Percentiles rank a stretch among this genome's conserved stretches.
Conservation (phyloP, 1,140 invertebrate species). For the Drosophila kikkawai region DNA sequence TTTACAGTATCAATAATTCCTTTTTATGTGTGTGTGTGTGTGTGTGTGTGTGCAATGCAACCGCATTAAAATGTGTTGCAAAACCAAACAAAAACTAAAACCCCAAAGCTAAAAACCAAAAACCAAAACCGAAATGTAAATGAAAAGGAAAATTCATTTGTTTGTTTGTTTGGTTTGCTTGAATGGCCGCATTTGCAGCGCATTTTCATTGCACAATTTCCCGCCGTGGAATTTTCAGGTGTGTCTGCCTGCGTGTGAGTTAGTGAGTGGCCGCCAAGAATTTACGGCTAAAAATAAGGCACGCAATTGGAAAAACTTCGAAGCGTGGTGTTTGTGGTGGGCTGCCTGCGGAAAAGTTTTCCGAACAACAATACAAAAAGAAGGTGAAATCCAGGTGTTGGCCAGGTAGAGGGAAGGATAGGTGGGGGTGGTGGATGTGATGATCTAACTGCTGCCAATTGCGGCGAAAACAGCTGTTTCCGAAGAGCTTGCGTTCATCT, state of each 20-base stretch:
- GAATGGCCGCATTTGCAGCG: slow-evolving; percentile 38
- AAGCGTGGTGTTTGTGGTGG: slow-evolving; percentile 21
- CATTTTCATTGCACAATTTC: slow-evolving; percentile 49
- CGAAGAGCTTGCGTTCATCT: slow-evolving; percentile 48
- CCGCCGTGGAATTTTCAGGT: slow-evolving; percentile 42
- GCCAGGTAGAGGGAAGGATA: neutral
- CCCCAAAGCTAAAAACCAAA: slow-evolving; percentile 18
- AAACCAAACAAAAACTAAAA: slow-evolving; percentile 27
- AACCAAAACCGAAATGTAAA: slow-evolving; percentile 36
- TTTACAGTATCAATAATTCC: slow-evolving; percentile 10
- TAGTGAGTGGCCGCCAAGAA: slow-evolving; percentile 43
- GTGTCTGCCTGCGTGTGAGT: slow-evolving; percentile 19
- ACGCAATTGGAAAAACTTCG: slow-evolving; percentile 49
- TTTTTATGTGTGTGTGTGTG: neutral
- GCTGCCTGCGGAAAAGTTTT: slow-evolving; percentile 17
- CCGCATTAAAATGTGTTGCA: slow-evolving; percentile 31
- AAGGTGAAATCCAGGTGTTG: slow-evolving; percentile 8
- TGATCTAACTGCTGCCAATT: slow-evolving; percentile 30
- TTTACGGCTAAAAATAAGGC: slow-evolving; percentile 72
- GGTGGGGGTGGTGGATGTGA: neutral
- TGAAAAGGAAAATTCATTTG: slow-evolving; percentile 45
- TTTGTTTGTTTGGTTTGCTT: slow-evolving; percentile 50
- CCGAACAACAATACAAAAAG: slow-evolving; percentile 9
- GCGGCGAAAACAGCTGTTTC: slow-evolving; percentile 47
- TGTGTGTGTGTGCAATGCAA: slow-evolving; percentile 6